These are phyloP conservation scores for Melipona bicolor DNA, from an alignment of 2,888 invertebrate genomes.

Conservation along the genomic window DNA sequence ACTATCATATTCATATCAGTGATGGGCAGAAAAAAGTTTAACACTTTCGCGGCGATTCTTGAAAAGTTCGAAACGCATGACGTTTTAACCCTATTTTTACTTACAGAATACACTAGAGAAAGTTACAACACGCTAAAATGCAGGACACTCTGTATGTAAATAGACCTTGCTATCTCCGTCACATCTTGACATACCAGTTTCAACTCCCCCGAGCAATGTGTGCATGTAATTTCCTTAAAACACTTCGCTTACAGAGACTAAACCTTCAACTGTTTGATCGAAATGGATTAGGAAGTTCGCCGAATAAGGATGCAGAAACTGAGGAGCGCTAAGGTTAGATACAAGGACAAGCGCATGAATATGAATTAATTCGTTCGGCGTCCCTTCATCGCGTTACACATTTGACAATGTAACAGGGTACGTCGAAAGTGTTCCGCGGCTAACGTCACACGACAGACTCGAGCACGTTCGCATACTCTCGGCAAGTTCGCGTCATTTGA, in stretches of 20 bases:
- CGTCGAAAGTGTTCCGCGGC: background rate
- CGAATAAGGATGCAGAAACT: background rate
- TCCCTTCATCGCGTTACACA: background rate
- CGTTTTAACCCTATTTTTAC: too few relatives aligned
- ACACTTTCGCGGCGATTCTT: too few relatives aligned
- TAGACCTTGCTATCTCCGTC: background rate
- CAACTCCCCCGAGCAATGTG: background rate
- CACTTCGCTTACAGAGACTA: too few relatives aligned
- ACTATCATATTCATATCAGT: too few relatives aligned
- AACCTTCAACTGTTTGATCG: background rate
- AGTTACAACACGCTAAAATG: too few relatives aligned
- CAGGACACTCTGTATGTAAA: background rate
- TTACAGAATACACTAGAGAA: too few relatives aligned
- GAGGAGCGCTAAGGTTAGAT: background rate
- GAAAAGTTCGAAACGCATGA: too few relatives aligned
- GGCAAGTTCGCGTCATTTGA: conserved; percentile 24
- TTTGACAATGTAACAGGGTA: background rate
- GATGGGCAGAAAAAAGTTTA: too few relatives aligned
- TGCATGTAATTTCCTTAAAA: background rate
- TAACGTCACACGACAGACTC: background rate
- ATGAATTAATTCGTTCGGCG: background rate
- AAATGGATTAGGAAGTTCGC: background rate
- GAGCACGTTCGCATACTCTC: background rate
- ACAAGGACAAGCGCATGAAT: background rate
- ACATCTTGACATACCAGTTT: background rate